Evolutionary conservation across 2,888 invertebrate genomes (phyloP).

Genomic region (Trachelus stipa): DNA sequence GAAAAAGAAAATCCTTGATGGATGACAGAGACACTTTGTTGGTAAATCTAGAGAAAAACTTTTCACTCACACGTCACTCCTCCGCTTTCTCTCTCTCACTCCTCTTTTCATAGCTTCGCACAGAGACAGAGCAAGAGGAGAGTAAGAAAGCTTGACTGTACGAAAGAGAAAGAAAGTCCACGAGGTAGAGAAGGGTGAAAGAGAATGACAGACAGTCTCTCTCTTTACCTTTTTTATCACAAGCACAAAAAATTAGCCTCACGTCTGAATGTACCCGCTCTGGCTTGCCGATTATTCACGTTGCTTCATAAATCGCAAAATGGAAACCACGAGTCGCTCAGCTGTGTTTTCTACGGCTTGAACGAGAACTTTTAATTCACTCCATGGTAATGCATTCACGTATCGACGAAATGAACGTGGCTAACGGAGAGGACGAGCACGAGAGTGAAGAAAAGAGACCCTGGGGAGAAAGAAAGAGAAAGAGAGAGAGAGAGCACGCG

Average conservation of each 20-base stretch:
- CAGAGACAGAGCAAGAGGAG: no score
- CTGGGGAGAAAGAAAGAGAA: no score
- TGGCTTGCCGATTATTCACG: neutral
- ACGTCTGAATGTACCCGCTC: neutral
- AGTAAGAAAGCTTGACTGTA: no score
- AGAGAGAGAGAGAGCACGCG: constrained; percentile 13
- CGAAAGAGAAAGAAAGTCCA: neutral
- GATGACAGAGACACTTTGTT: no score
- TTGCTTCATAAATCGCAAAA: neutral
- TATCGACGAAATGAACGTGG: neutral
- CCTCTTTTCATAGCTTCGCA: no score
- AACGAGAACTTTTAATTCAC: neutral
- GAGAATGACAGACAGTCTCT: neutral
- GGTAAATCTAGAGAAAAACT: no score
- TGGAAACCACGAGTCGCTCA: neutral
- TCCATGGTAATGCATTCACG: neutral
- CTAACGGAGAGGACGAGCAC: neutral
- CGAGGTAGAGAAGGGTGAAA: neutral
- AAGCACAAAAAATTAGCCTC: neutral
- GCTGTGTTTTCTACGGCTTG: neutral
- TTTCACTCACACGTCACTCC: no score
- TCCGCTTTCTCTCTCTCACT: no score
- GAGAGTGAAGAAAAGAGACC: neutral
- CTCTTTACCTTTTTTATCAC: neutral
- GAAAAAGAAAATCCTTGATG: no score